Base-by-base conservation (phyloP, 2,888 invertebrate species). In the Pachliopta kotzebuea region DNA sequence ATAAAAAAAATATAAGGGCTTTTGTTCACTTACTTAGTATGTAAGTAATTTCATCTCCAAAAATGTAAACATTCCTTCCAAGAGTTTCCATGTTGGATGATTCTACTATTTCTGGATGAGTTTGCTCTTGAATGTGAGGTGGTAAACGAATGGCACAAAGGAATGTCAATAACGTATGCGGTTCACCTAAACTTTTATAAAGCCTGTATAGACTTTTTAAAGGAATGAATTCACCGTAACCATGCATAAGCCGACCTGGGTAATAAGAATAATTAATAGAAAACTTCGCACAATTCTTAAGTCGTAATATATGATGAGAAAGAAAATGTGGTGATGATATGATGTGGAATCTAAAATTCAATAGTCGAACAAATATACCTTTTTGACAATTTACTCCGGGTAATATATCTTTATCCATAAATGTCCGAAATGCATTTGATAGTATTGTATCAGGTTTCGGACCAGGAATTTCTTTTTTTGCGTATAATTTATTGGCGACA, bases 341-440 rank as follows among this genome's bases (percentile, higher is more conserved):
- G 2, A 3, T 45, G n/a, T 18, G 11, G 1, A 45, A n/a, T n/a
- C n/a, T n/a, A 45, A 45, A 45, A 45, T 45, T n/a, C 18, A 14
- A 45, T n/a, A 45, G n/a, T 45, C 8, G 18, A n/a, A 4, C 23
- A 52, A n/a, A 52, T 57, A 17, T 76, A 93, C 93, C 92, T 80
- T 76, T 85, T 71, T 83, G 84, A 54, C 78, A 78, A 66, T 84
- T 85, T 55, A 74, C 73, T 54, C 87, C 83, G 4, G 88, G 86
- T 68, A 93, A 84, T 61, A 93, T 74, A 71, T 90, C 88, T 1
- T 76, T 76, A 53, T 92, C 85, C 81, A 94, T 86, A 70, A 94
- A 93, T 54, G 76, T 82, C 72, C 89, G 83, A 60, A 94, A 92
- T 37, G 93, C 92, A 66, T 74, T 79, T n/a, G 93, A 89, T 57